phyloP scores from a whole-genome alignment of 2,797 vertebrate species.

The Syndactyla subalaris region DNA sequence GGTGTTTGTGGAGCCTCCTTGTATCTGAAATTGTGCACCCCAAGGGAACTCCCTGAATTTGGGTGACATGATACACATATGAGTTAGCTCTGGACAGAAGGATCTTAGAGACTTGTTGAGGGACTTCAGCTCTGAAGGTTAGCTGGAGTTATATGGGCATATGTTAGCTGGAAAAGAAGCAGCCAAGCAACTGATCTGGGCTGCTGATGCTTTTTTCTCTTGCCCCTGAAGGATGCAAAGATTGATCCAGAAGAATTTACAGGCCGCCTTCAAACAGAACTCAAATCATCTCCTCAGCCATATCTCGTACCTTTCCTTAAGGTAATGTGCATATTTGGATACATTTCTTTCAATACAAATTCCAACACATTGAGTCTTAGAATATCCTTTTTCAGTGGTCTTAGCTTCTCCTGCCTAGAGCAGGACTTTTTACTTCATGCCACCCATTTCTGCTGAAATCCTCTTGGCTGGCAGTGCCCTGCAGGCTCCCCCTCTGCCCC shows the following conservation, averaged over 20 bases:
- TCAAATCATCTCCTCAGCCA: conserved; percentile 91
- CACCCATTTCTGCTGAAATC: rapidly evolving
- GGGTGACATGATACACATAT: not conserved
- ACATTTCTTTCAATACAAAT: not conserved
- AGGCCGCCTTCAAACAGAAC: conserved; percentile 86
- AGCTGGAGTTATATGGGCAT: not conserved
- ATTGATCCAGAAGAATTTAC: conserved; percentile 91
- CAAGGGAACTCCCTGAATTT: not conserved
- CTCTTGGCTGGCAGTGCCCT: rapidly evolving
- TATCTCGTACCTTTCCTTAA: conserved; percentile 92
- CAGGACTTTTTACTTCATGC: not conserved
- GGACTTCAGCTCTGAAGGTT: not conserved
- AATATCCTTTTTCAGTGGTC: not conserved
- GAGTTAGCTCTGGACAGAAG: not conserved
- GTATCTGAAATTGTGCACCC: not conserved
- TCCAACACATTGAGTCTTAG: not conserved
- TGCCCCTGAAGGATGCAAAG: conserved; percentile 83
- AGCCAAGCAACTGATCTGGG: not conserved
- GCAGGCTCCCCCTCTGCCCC: not conserved
- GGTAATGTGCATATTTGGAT: conserved; percentile 66
- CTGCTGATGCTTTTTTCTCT: not conserved
- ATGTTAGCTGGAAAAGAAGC: not conserved
- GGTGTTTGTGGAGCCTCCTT: not conserved
- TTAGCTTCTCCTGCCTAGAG: not conserved
- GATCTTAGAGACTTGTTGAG: not conserved